Evolutionary conservation across 2,113 vertebrate genomes (phyloP), one percentile per base, ranked within the genome.

Genomic region (Fregetta grallaria): DNA sequence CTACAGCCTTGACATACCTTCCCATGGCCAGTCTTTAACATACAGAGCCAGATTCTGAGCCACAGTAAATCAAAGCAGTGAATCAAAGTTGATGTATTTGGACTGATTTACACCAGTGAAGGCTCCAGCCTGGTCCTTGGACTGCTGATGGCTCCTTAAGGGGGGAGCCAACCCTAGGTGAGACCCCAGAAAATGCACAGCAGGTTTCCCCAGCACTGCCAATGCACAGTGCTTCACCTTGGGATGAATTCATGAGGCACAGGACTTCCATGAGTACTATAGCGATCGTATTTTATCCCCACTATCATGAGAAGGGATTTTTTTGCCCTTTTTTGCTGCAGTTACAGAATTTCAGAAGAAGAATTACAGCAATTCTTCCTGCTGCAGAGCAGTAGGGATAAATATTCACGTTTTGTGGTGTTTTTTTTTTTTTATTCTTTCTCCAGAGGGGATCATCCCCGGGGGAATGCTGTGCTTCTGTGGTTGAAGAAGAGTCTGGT

Each of bases 1-100:
- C 93, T 42, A 10, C n/a, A 88, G 80, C 90, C 95, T 92, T 96
- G 97, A 86, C 88, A 68, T 82, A 26, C 88, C 84, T 96, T 73
- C 61, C 85, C 92, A 52, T 38, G 92, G 81, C 87, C 92, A 72
- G 88, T 20, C 85, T 94, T 75, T 18, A 85, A 50, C 73, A 23
- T 7, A 23, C 62, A 5, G 61, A 49, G 56, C 78, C 32, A 52
- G 34, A 47, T 55, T 71, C 74, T 66, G 34, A 45, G 47, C 65
- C n/a, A 1, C 25, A 27, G 23, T 89, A 93, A 95, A 85, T 82
- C 91, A 79, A 80, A 83, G 56, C 49, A 52, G 30, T 74, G 70
- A 52, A 21, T 38, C 67, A 49, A 32, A 95, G 42, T 20, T 36
- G 10, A 53, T 30, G 47, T 16, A 0, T 59, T 77, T 17, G 34